phyloP scores from a whole-genome alignment of 2,888 invertebrate genomes.

The Sicus ferrugineus region DNA sequence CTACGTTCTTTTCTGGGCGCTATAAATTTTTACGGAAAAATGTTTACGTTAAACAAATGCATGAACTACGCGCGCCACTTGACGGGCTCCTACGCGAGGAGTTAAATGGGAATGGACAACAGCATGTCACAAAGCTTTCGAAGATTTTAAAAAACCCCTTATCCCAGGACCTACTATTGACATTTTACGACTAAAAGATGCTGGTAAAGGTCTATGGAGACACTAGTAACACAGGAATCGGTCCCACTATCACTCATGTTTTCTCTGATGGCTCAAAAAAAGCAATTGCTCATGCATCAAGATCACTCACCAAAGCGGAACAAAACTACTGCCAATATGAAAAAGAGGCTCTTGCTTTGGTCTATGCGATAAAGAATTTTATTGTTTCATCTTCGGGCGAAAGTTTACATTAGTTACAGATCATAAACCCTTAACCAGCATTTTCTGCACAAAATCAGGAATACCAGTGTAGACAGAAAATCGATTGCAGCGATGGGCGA shows the following conservation, averaged over 20 bases:
- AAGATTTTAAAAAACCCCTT: neutral
- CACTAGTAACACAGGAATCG: neutral
- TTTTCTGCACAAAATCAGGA: too few relatives aligned
- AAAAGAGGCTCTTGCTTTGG: slow-evolving; percentile 51
- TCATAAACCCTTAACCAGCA: too few relatives aligned
- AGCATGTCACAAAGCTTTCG: neutral
- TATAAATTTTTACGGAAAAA: neutral
- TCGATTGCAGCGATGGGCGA: slow-evolving; percentile 4
- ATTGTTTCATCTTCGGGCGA: neutral
- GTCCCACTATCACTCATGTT: slow-evolving; percentile 25
- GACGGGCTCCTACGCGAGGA: neutral
- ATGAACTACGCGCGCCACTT: neutral
- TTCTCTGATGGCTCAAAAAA: slow-evolving; percentile 47
- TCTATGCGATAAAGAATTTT: neutral
- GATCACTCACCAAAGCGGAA: slow-evolving; percentile 50
- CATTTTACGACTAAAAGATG: slow-evolving; percentile 51
- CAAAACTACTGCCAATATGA: slow-evolving; percentile 54
- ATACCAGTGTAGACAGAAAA: too few relatives aligned
- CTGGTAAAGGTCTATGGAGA: neutral
- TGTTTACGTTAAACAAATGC: neutral
- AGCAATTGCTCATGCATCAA: slow-evolving; percentile 51
- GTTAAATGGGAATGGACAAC: neutral
- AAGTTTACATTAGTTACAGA: neutral
- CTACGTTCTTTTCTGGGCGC: neutral
- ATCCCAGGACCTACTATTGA: slow-evolving; percentile 40